Evolutionary conservation across 1,140 invertebrate genomes (phyloP).

Genomic region (Aleiodes sp.): DNA sequence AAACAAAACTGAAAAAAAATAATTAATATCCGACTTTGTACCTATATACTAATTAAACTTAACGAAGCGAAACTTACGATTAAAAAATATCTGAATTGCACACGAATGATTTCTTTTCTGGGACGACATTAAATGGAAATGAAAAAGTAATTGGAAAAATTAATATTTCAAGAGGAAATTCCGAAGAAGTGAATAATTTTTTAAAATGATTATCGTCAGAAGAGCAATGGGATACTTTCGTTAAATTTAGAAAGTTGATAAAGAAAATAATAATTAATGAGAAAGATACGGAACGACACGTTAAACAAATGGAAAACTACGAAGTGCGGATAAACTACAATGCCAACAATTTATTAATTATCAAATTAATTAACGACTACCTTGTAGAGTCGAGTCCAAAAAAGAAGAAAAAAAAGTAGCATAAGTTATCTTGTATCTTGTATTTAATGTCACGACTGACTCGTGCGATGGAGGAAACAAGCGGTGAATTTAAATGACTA

Average conservation of each 20-base stretch:
- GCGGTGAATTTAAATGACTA: background rate
- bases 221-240: slow-evolving; percentile 46
- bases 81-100: slow-evolving; percentile 10
- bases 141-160: slow-evolving; percentile 17
- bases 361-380: slow-evolving; percentile 36
- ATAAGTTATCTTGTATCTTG: slow-evolving; percentile 36
- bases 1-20: slow-evolving; percentile 36
- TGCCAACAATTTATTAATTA: slow-evolving; percentile 39
- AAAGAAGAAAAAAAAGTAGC: slow-evolving; percentile 34
- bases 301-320: slow-evolving; percentile 19
- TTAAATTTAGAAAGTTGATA: slow-evolving; percentile 45
- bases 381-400: slow-evolving; percentile 30
- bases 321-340: slow-evolving; percentile 22
- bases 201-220: slow-evolving; percentile 34
- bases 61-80: slow-evolving; percentile 23
- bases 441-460: slow-evolving; percentile 25
- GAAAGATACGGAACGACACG: background rate
- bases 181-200: too few relatives aligned
- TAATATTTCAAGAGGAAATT: too few relatives aligned
- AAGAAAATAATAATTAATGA: slow-evolving; percentile 26
- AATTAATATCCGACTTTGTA: slow-evolving; percentile 63
- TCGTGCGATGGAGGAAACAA: background rate
- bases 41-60: slow-evolving; percentile 59
- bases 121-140: background rate
- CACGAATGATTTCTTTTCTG: slow-evolving; percentile 2